phyloP scores from a whole-genome alignment of 1,140 invertebrate species.

The Drosophila miranda region DNA sequence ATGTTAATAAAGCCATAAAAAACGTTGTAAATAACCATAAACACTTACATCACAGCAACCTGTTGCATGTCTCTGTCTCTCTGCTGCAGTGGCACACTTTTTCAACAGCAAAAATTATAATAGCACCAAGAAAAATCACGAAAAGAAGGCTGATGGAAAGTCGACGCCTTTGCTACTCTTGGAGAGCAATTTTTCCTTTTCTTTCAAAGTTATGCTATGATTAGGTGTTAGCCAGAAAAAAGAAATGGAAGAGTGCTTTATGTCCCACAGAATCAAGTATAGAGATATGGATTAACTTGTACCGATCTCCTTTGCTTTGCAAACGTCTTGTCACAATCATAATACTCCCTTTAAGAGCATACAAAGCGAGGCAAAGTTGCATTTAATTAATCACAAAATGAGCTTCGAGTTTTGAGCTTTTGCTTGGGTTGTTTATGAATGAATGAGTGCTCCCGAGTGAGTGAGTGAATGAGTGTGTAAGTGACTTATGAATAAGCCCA shows the following conservation, averaged over 20 bases:
- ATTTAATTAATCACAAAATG: constrained; percentile 77
- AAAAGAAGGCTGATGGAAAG: no score
- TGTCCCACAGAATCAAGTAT: no score
- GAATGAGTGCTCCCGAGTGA: constrained; percentile 28
- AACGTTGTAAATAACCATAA: constrained; percentile 50
- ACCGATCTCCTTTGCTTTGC: no score
- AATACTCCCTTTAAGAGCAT: constrained; percentile 7
- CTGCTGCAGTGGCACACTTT: constrained; percentile 68
- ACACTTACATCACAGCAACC: constrained; percentile 49
- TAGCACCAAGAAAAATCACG: constrained; percentile 8
- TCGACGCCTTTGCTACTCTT: no score
- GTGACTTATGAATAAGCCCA: constrained; percentile 55
- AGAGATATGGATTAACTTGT: no score
- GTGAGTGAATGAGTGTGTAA: constrained; percentile 46
- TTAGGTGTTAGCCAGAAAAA: no score
- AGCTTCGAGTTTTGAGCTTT: constrained; percentile 51
- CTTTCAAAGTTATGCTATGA: no score
- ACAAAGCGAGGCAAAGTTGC: constrained; percentile 37
- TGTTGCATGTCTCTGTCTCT: constrained; percentile 60
- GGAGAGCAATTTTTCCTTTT: no score
- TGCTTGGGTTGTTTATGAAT: constrained; percentile 66
- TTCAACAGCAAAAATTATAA: constrained; percentile 34
- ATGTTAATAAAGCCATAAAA: constrained; percentile 51
- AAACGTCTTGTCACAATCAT: not conserved
- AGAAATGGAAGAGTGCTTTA: no score